Base-by-base conservation (phyloP, 1,140 invertebrate genomes). In the Lucilia cuprina region DNA sequence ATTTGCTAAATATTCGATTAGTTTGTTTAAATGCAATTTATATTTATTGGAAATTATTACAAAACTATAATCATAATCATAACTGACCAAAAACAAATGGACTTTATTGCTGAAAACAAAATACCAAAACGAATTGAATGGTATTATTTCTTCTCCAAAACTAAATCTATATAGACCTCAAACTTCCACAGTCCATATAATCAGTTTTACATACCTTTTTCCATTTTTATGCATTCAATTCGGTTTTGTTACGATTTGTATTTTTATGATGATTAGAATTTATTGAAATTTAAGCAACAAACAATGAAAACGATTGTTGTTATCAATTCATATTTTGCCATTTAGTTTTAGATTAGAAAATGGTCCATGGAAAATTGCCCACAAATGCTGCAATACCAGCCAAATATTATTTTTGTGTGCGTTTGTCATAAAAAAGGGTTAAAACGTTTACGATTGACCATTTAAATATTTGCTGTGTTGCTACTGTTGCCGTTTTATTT, bases 191-290 rank as follows among this genome's bases (percentile, higher is more conserved):
- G 7, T 10, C 41, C 5, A 41, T 1, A 55, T 4, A 8, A n/a
- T 55, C 17, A 55, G 3, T 55, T 55, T 55, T 55, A 17, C 50
- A 12, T 55, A 55, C 13, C 50, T 55, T 55, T 55, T 55, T 55
- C 12, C 17, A 41, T 55, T 55, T 55, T 13, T 55, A 55, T 55
- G 7, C 50, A 55, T 14, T 14, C 50, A 55, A 49, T 30, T 30
- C 25, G 25, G 41, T 41, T 41, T 41, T 41, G 41, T 41, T 41
- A 8, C 41, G 41, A 41, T 41, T 41, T 7, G 41, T 55, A 77
- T 41, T 77, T 77, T 77, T 77, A 77, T 77, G 74, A 77, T 77
- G 74, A 77, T 77, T 35, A 77, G 74, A 41, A 77, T 77, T 77
- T 77, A 77, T 77, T 77, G 74, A 77, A 77, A 77, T 41, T 77